Evolutionary conservation across 2,888 invertebrate species (phyloP), one percentile per base, ranked within the genome.

Genomic region (Drosophila rubida): DNA sequence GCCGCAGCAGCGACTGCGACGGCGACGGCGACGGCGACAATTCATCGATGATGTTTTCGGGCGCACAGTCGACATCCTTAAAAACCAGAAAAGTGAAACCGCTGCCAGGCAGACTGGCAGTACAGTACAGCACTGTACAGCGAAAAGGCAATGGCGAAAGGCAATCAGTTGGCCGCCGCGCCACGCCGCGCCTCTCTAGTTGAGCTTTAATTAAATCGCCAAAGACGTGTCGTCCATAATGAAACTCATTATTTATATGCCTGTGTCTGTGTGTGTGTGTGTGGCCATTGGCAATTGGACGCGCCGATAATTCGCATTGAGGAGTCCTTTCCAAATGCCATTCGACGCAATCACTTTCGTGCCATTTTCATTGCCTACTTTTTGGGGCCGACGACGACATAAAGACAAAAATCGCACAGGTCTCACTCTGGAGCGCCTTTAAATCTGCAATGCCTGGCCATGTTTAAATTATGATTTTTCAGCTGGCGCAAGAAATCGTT

Each of bases 171-270:
- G 13, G 7, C 27, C 11, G 6, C 4, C 48, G 9, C 16, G n/a
- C 19, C 1, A n/a, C 30, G 16, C 30, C 25, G 23, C 23, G 45
- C 74, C 68, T 62, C 35, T 37, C 45, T 63, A 65, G 44, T 62
- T 65, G 54, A 25, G 65, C 84, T 71, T 82, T 82, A 82, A 82
- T 82, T 88, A 82, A 82, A 88, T 80, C 80, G 74, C 78, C 73
- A 83, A 85, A 87, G 68, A 86, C 83, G 73, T 83, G 72, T 48
- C 65, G 61, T 66, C 58, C 86, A 86, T 82, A 82, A 82, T 79
- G 87, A 86, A 83, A 72, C 80, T 75, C 88, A 86, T 82, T 70
- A 78, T 74, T 80, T 70, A 78, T 83, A 85, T 57, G 14, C 13
- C 9, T 35, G n/a, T 54, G 25, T 39, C 8, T 22, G 4, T 25